Percentiles rank a stretch among this genome's conserved stretches.
Evolutionary conservation across 1,140 invertebrate species (phyloP).

Genomic region (Sycobia sp.): DNA sequence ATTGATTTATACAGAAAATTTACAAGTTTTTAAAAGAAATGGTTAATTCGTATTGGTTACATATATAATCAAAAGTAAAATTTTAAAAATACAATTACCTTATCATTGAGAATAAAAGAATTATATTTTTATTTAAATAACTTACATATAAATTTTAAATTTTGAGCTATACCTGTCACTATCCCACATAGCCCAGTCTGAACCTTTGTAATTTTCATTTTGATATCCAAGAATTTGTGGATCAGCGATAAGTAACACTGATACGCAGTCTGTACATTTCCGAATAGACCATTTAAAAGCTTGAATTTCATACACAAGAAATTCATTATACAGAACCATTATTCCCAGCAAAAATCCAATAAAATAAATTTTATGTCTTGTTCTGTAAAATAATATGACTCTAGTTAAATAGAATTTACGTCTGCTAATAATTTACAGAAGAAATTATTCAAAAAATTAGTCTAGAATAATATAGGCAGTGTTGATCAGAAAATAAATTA

Average conservation of each 20-base stretch:
- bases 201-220: constrained; percentile 67
- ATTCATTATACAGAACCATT: constrained; percentile 65
- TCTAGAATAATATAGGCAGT: background rate
- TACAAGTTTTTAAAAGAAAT: too few relatives aligned
- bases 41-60: too few relatives aligned
- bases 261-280: constrained; percentile 68
- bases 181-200: constrained; percentile 74
- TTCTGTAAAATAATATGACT: constrained; percentile 38
- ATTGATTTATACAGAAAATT: too few relatives aligned
- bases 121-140: background rate
- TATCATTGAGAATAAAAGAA: background rate
- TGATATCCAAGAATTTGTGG: constrained; percentile 86
- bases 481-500: background rate
- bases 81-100: constrained; percentile 18
- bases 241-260: constrained; percentile 86
- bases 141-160: constrained; percentile 8
- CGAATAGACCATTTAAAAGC: constrained; percentile 64
- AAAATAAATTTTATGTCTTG: constrained; percentile 48
- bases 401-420: background rate
- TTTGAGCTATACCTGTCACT: constrained; percentile 76
- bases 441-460: background rate
- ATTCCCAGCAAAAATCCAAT: constrained; percentile 44
- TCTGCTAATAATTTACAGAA: background rate
- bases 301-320: constrained; percentile 63
- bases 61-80: too few relatives aligned